A percentile compares a stretch with the other conserved stretches of the same genome.
Conservation (phyloP, 2,113 vertebrate genomes). For the Dendrocopos noguchii region DNA sequence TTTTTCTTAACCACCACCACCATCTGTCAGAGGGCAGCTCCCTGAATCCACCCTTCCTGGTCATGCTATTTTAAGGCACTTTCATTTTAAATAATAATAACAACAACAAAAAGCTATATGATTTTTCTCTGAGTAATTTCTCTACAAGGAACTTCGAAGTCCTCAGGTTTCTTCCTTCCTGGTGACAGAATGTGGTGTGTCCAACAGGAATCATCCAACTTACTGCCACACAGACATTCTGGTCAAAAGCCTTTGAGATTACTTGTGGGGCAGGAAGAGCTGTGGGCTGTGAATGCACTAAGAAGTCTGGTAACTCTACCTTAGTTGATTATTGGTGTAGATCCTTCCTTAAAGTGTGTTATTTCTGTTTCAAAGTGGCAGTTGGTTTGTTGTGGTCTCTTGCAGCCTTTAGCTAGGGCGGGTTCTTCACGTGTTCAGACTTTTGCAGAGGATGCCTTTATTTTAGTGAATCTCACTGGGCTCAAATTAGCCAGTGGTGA, state of each 20-base stretch:
- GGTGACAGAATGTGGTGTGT: slow-evolving; percentile 32
- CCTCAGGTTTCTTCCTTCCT: slow-evolving; percentile 25
- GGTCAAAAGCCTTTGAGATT: background rate
- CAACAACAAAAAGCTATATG: background rate
- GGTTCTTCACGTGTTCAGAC: background rate
- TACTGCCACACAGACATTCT: slow-evolving; percentile 2
- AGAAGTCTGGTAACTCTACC: background rate
- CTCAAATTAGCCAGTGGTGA: background rate
- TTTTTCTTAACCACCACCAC: slow-evolving; percentile 26
- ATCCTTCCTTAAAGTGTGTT: background rate
- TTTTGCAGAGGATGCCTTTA: background rate
- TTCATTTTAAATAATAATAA: background rate
- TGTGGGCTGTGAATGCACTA: background rate
- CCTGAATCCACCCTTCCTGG: slow-evolving; percentile 37
- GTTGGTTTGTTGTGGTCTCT: background rate
- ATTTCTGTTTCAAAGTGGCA: background rate
- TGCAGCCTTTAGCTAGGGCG: background rate
- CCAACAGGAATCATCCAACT: background rate
- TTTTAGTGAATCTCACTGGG: background rate
- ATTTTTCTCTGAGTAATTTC: slow-evolving; percentile 50
- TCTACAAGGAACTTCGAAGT: background rate
- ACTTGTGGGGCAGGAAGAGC: background rate
- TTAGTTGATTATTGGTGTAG: background rate
- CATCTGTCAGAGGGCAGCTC: slow-evolving; percentile 26
- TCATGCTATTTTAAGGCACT: slow-evolving; percentile 29